These are phyloP conservation scores for Apteryx owenii DNA, from an alignment of 2,113 vertebrate genomes.

Conservation along the genomic window DNA sequence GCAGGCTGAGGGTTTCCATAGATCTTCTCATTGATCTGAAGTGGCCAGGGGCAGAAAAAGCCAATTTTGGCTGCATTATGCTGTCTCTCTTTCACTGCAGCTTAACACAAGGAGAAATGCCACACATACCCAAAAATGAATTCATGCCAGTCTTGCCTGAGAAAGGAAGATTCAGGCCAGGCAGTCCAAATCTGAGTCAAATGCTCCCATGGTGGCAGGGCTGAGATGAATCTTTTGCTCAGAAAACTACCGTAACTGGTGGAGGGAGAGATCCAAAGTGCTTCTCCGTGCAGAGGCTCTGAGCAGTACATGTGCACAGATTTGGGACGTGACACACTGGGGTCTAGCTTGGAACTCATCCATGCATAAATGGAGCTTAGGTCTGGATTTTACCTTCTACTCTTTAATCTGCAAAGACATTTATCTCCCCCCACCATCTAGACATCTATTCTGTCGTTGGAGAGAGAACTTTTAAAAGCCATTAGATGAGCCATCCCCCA, in stretches of 20 bases:
- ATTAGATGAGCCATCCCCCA: not conserved
- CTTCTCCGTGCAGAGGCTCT: not conserved
- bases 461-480: not conserved
- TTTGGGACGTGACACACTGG: not conserved
- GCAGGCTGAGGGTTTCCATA: constrained; percentile 51
- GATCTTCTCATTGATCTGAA: constrained; percentile 67
- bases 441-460: not conserved
- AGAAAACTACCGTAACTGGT: not conserved
- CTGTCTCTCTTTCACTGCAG: constrained; percentile 19
- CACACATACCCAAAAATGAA: not conserved
- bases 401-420: not conserved
- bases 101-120: constrained; percentile 46
- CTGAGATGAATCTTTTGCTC: not conserved
- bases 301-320: accelerated
- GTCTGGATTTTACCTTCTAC: not conserved
- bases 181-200: not conserved
- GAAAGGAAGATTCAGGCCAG: not conserved
- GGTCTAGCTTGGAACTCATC: not conserved
- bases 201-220: not conserved
- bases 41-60: constrained; percentile 59
- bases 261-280: not conserved
- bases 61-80: constrained; percentile 59
- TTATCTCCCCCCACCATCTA: not conserved
- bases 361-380: accelerated
- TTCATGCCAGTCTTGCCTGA: not conserved